These are phyloP conservation scores for Athene noctua DNA, from an alignment of 2,113 vertebrate species.

Conservation along the genomic window DNA sequence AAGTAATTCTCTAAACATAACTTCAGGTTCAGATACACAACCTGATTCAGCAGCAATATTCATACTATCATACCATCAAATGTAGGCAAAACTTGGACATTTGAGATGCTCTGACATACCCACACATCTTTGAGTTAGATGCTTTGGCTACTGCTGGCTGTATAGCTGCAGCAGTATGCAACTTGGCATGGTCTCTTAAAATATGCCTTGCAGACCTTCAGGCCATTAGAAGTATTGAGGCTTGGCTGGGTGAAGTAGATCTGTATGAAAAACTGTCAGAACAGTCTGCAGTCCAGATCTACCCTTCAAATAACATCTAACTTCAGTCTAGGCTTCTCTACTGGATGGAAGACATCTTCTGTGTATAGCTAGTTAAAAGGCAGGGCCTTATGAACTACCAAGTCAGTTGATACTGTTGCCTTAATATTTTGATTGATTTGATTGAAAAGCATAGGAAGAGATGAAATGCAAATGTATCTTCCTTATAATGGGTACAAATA, in stretches of 20 bases:
- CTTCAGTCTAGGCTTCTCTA: not conserved
- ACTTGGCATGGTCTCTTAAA: not conserved
- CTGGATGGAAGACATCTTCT: not conserved
- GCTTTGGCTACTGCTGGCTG: not conserved
- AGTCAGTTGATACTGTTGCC: not conserved
- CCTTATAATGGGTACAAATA: not conserved
- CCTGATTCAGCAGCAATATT: not conserved
- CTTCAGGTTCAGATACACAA: not conserved
- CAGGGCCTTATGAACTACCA: not conserved
- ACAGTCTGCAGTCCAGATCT: not conserved
- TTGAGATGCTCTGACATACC: not conserved
- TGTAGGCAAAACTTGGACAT: not conserved
- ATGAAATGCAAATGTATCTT: not conserved
- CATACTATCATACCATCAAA: not conserved
- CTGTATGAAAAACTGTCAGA: not conserved
- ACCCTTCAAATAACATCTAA: not conserved
- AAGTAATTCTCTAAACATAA: not conserved
- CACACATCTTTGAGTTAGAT: not conserved
- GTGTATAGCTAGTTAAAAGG: not conserved
- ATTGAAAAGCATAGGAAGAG: not conserved
- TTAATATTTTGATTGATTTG: not conserved
- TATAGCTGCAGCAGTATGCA: not conserved
- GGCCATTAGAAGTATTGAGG: not conserved
- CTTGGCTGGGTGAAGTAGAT: conserved; percentile 4
- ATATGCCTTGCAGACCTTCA: conserved; percentile 10